A percentile compares a stretch with the other conserved stretches of the same genome.
Evolutionary conservation across 2,113 vertebrate species (phyloP).

Genomic region (Psittacus erithacus): DNA sequence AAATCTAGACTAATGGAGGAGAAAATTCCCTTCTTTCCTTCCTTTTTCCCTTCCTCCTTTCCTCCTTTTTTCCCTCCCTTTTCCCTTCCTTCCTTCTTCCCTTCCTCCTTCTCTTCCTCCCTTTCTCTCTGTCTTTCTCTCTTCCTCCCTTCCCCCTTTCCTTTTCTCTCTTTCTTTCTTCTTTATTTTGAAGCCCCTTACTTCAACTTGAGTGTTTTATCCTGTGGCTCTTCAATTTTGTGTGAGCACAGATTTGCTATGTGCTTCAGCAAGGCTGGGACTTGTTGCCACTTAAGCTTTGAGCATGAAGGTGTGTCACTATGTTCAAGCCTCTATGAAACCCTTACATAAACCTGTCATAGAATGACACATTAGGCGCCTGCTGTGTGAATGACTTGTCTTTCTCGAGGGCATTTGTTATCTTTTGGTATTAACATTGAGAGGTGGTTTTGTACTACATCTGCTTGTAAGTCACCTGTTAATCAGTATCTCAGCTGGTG

Average conservation of each 20-base stretch:
- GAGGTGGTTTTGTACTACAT: neutral
- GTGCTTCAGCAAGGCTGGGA: neutral
- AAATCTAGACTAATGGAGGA: neutral
- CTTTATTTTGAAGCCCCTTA: neutral
- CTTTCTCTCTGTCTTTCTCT: neutral
- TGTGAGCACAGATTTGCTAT: neutral
- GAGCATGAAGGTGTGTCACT: neutral
- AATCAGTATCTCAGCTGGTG: neutral
- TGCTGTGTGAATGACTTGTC: neutral
- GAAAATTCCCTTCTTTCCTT: neutral
- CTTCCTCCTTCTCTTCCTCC: neutral
- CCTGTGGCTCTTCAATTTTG: neutral
- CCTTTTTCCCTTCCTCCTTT: too few species aligned
- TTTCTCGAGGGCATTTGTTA: neutral
- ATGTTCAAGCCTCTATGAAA: neutral
- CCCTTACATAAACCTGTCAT: neutral
- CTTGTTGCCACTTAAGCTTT: neutral
- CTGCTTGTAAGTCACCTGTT: neutral
- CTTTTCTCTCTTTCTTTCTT: neutral
- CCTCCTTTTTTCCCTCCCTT: too few species aligned
- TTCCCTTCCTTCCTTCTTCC: neutral
- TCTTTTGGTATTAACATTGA: neutral
- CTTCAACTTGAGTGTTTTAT: neutral
- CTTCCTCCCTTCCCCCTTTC: too few species aligned
- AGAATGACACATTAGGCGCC: neutral